These are phyloP conservation scores for Trichonephila inaurata DNA, from an alignment of 1,140 invertebrate species.

Conservation along the genomic window DNA sequence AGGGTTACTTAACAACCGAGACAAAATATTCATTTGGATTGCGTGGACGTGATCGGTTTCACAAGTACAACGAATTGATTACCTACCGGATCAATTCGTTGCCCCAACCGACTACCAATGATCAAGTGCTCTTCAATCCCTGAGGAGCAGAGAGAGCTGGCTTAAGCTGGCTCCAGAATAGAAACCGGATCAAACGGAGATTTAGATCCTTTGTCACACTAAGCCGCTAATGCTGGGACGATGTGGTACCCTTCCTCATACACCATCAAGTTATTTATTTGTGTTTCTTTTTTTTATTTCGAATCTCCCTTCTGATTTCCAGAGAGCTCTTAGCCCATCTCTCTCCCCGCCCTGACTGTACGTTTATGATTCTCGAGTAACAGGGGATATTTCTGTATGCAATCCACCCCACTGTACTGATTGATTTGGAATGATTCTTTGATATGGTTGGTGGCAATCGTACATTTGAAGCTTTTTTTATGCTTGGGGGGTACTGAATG, in stretches of 20 bases:
- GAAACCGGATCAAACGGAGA: slow-evolving; percentile 60
- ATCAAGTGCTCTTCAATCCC: slow-evolving; percentile 45
- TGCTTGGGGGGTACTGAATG: background rate
- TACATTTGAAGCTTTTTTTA: slow-evolving; percentile 7
- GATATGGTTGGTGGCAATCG: background rate
- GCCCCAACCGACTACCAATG: slow-evolving; percentile 49
- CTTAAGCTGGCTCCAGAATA: slow-evolving; percentile 21
- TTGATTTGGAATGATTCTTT: slow-evolving; percentile 16
- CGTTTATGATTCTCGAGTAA: background rate
- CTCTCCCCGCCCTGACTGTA: background rate
- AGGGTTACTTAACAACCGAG: slow-evolving; percentile 26
- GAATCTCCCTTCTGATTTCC: background rate
- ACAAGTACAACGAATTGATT: slow-evolving; percentile 40
- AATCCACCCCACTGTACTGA: background rate
- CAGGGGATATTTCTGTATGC: background rate
- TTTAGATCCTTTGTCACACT: slow-evolving; percentile 54
- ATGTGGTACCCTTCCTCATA: background rate
- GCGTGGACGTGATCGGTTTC: slow-evolving; percentile 34
- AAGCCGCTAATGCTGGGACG: slow-evolving; percentile 54
- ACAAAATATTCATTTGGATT: slow-evolving; percentile 50
- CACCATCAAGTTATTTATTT: slow-evolving; percentile 9
- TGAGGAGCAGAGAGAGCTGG: background rate
- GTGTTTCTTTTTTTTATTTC: background rate
- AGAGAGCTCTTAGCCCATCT: slow-evolving; percentile 4
- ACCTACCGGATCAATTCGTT: slow-evolving; percentile 47